These are phyloP conservation scores for Pocota personata DNA, from an alignment of 2,888 invertebrate genomes.

Conservation along the genomic window DNA sequence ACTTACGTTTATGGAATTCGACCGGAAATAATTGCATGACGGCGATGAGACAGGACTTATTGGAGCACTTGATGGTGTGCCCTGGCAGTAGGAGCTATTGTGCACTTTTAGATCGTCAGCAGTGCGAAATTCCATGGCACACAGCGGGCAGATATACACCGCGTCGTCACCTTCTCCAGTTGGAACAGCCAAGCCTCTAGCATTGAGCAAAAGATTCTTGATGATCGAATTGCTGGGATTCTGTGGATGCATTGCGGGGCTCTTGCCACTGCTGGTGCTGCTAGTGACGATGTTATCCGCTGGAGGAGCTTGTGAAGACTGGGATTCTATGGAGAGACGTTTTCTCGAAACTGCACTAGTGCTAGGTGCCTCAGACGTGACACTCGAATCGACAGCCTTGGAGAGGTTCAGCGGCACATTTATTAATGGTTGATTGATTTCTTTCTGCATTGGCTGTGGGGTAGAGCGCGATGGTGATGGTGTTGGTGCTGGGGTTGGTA, in stretches of 20 bases:
- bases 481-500: slow-evolving; percentile 34
- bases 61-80: slow-evolving; percentile 83
- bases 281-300: slow-evolving; percentile 39
- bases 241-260: slow-evolving; percentile 84
- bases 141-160: slow-evolving; percentile 89
- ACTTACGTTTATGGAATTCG: slow-evolving; percentile 85
- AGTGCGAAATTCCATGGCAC: slow-evolving; percentile 90
- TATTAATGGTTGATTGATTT: slow-evolving; percentile 62
- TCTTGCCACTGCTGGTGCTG: slow-evolving; percentile 59
- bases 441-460: slow-evolving; percentile 27
- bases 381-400: slow-evolving; percentile 68
- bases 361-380: slow-evolving; percentile 34
- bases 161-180: slow-evolving; percentile 85
- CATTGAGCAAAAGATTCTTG: slow-evolving; percentile 91
- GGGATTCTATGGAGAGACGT: slow-evolving; percentile 76
- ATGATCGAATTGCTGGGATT: slow-evolving; percentile 88
- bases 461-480: slow-evolving; percentile 34
- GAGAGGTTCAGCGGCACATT: slow-evolving; percentile 78
- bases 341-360: slow-evolving; percentile 75
- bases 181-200: slow-evolving; percentile 83
- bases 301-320: slow-evolving; percentile 66
- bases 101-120: slow-evolving; percentile 92
- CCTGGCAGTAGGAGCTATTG: slow-evolving; percentile 91
- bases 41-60: slow-evolving; percentile 81
- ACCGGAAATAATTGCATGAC: slow-evolving; percentile 84